These are phyloP conservation scores for Hestina assimilis DNA, from an alignment of 1,140 invertebrate genomes.

Conservation along the genomic window DNA sequence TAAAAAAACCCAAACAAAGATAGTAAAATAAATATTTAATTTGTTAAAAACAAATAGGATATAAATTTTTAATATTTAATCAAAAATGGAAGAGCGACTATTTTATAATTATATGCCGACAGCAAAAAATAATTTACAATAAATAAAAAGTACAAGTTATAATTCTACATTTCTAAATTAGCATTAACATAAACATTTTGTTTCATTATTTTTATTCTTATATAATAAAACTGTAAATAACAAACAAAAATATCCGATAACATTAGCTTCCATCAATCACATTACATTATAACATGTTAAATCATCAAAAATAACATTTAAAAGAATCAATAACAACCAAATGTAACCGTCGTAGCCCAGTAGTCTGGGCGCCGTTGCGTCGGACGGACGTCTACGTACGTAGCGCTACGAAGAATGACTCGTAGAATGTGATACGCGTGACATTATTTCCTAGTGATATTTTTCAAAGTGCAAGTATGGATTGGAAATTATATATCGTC, in stretches of 20 bases:
- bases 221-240: not conserved
- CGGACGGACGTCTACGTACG: slow-evolving; percentile 41
- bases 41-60: no score
- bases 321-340: slow-evolving; percentile 71
- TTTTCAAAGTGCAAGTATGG: slow-evolving; percentile 44
- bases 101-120: no score
- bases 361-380: slow-evolving; percentile 52
- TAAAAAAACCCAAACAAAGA: no score
- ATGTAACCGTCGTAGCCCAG: slow-evolving; percentile 51
- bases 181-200: no score
- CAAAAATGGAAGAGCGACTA: no score
- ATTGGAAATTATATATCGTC: slow-evolving; percentile 44
- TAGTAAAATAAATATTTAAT: no score
- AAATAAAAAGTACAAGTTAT: no score
- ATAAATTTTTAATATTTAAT: no score
- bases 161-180: no score
- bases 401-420: slow-evolving; percentile 31
- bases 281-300: slow-evolving; percentile 46
- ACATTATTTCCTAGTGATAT: slow-evolving; percentile 35
- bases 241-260: not conserved
- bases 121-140: no score
- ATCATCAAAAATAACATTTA: slow-evolving; percentile 73
- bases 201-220: no score
- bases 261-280: slow-evolving; percentile 3
- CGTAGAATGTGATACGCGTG: slow-evolving; percentile 46